Base-by-base conservation (phyloP, 1,140 invertebrate species). In the Hycleus phaleratus region DNA sequence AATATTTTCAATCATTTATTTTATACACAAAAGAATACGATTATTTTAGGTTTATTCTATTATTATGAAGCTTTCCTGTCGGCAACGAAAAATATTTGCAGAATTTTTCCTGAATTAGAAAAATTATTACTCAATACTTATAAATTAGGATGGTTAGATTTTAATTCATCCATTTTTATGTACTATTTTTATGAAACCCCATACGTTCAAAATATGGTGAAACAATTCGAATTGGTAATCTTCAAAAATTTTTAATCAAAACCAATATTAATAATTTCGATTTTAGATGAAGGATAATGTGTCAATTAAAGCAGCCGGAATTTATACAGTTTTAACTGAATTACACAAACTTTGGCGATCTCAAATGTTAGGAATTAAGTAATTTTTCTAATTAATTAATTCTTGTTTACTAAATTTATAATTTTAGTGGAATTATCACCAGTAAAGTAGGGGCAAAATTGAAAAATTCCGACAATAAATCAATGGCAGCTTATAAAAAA, bases 81-180 rank as follows among this genome's bases (percentile, higher is more conserved):
- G 38, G 65, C 67, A 8, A 61, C 67, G 1, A 69, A 66, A 60
- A 62, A 50, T 47, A 51, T 67, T 47, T 52, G 60, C 40, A 49
- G 60, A 46, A 64, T 63, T 51, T 67, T 69, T 49, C 25, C 58
- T 26, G 65, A 67, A 11, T 61, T 69, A 48, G 65, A 67, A 47
- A 63, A 63, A 57, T 49, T 69, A 26, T 55, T 67, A 32, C 65
- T 59, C 25, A 67, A 64, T 39, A 67, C 60, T 12, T 69, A 67
- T 46, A 54, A 55, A 42, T 58, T 69, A 26, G 61, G 61, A 45
- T 69, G 67, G 67, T 56, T 69, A 46, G 67, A 69, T 42, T 67
- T 67, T 47, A 69, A 69, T 44, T 67, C 61, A 32, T 65, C 60
- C 55, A 58, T 69, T 46, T 69, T 69, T 54, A 65, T 67, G 49